Evolutionary conservation across 2,888 invertebrate genomes (phyloP).

Genomic region (Sussaba pulchella): DNA sequence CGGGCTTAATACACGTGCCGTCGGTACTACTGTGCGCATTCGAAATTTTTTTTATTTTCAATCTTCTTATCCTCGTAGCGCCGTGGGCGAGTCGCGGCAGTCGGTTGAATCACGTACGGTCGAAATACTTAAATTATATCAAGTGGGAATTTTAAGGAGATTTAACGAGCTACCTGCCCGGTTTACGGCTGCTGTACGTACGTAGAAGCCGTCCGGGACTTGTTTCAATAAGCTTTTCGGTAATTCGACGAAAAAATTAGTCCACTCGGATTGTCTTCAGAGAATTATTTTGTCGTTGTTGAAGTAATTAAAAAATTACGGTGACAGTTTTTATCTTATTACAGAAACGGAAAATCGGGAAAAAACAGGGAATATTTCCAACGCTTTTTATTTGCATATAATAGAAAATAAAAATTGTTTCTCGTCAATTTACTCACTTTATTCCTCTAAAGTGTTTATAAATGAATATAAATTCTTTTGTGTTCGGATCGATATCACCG

Average conservation of each 20-base stretch:
- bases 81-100: slow-evolving; percentile 5
- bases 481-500: too few species aligned
- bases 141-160: not conserved
- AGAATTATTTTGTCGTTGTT: too few species aligned
- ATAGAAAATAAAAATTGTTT: too few species aligned
- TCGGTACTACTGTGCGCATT: slow-evolving; percentile 69
- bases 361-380: too few species aligned
- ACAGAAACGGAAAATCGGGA: too few species aligned
- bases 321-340: too few species aligned
- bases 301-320: too few species aligned
- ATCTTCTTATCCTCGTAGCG: slow-evolving; percentile 40
- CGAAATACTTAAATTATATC: slow-evolving; percentile 40
- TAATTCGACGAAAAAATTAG: not conserved
- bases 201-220: not conserved
- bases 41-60: slow-evolving; percentile 51
- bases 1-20: slow-evolving; percentile 73
- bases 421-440: too few species aligned
- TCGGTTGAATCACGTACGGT: slow-evolving; percentile 38
- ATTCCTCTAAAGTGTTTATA: too few species aligned
- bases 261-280: too few species aligned
- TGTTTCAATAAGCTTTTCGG: slow-evolving; percentile 1
- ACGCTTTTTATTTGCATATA: too few species aligned
- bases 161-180: slow-evolving; percentile 5
- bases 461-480: too few species aligned
- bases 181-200: not conserved